Evolutionary conservation across 2,113 vertebrate species (phyloP).

Genomic region (Xenopus tropicalis): UCB_Xtro_10.0 CM004444.2:76436501-76437000

Average conservation of each 20-base stretch:
- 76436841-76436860: constrained; percentile 12
- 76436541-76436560: too few relatives aligned
- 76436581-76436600: too few relatives aligned
- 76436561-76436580: too few relatives aligned
- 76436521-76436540: too few relatives aligned
- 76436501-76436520: too few relatives aligned
- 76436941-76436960: constrained; percentile 24
- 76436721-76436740: constrained; percentile 5
- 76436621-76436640: too few relatives aligned
- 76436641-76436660: too few relatives aligned
- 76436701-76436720: not conserved
- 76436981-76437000: constrained; percentile 10
- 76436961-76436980: constrained; percentile 8
- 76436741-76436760: constrained; percentile 15
- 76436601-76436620: too few relatives aligned
- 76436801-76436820: not conserved
- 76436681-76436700: constrained; percentile 3
- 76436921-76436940: constrained; percentile 17
- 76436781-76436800: not conserved
- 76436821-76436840: constrained; percentile 5
- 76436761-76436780: constrained; percentile 7
- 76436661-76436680: not conserved
- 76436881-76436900: not conserved
- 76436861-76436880: not conserved
- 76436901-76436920: constrained; percentile 14